Evolutionary conservation across 2,888 invertebrate genomes (phyloP), one percentile per base, ranked within the genome.

Genomic region (Sesamia inferens): DNA sequence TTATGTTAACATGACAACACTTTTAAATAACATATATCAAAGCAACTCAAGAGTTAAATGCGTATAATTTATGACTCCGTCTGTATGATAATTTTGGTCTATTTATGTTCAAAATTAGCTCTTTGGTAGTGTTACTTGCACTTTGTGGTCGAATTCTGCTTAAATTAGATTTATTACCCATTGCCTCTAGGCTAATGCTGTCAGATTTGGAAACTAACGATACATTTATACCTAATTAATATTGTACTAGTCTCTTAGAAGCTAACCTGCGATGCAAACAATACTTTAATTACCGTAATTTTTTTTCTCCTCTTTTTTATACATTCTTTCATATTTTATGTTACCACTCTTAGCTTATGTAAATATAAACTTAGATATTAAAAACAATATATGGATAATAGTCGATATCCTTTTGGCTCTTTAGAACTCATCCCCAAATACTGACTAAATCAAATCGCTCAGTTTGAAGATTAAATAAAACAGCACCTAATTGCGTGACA

Each of bases 91-190:
- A 88, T 89, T 80, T 68, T 65, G 67, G 65, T 82, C 78, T 85
- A 87, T 86, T 89, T 88, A 85, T 86, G 83, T 64, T 74, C 75
- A 71, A 77, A 82, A 31, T 87, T 85, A 86, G 77, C 87, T 83
- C 78, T 85, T 83, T 74, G 84, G 78, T 73, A 78, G 51, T 72
- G 24, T 62, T 68, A 71, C 63, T 73, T 74, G 63, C 65, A 68
- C 71, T 86, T 59, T 80, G 42, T 79, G 84, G 68, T 83, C 81
- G 76, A 76, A 79, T 80, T 81, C 76, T 76, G 84, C 69, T 83
- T 61, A 73, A 84, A 79, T 82, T 79, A 84, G 84, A 83, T 74
- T 78, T 80, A 85, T 85, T 83, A 74, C 73, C 48, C 57, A 68
- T 64, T 64, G 44, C 57, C 65, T 78, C 67, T 31, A 63, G 67